A percentile compares a stretch with the other conserved stretches of the same genome.
Evolutionary conservation across 2,113 vertebrate genomes (phyloP).

Genomic region (Glaucomys volans): DNA sequence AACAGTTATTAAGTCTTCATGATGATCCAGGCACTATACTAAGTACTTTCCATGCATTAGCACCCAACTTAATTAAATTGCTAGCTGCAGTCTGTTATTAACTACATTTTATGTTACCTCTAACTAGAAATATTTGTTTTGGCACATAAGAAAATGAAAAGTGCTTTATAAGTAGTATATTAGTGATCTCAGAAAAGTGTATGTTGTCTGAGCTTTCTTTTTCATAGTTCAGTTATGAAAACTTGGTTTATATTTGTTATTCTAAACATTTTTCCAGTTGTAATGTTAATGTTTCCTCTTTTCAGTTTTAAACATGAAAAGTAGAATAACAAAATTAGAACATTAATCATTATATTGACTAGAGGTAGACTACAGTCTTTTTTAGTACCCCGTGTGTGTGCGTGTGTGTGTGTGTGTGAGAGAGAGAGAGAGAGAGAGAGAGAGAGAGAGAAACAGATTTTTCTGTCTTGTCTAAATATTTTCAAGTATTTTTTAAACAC

Average conservation of each 20-base stretch:
- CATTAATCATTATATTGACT: not conserved
- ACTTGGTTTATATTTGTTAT: constrained; percentile 17
- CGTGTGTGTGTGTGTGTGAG: not conserved
- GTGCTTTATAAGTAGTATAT: not conserved
- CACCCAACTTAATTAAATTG: constrained; percentile 73
- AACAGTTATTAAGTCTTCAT: constrained; percentile 45
- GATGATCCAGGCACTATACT: constrained; percentile 17
- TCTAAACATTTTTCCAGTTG: constrained; percentile 47
- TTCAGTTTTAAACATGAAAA: constrained; percentile 50
- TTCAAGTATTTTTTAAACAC: constrained; percentile 48
- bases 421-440: too few species aligned
- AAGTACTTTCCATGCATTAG: constrained; percentile 51
- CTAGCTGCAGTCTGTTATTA: constrained; percentile 15
- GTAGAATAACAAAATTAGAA: constrained; percentile 51
- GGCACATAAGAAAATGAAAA: not conserved
- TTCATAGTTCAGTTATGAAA: constrained; percentile 59
- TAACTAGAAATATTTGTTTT: constrained; percentile 53
- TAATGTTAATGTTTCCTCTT: constrained; percentile 39
- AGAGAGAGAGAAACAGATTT: not conserved
- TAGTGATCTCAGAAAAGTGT: not conserved
- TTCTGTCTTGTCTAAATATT: constrained; percentile 39
- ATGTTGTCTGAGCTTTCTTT: constrained; percentile 1
- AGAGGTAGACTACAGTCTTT: not conserved
- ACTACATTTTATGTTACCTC: constrained; percentile 57
- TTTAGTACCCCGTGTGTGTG: not conserved